Base-by-base conservation (phyloP, 2,797 vertebrate genomes). In the Nannoperca australis region DNA sequence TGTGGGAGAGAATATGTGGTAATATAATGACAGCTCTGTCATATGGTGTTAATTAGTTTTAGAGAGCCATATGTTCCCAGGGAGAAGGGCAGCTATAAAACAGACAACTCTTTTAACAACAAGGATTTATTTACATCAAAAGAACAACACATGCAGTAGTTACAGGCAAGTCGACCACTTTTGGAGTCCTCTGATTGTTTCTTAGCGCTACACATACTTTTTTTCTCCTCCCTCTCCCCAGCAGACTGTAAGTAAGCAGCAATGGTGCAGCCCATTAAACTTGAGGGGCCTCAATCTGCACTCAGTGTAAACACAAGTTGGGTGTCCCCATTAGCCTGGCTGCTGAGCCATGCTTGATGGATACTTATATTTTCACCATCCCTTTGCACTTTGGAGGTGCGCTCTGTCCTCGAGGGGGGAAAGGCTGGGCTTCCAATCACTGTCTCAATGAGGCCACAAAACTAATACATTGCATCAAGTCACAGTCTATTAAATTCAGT, bases 271-370 rank as follows among this genome's bases (percentile, higher is more conserved):
- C 49, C 83, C 77, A 88, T 93, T 93, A 88, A 91, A 90, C 73
- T 55, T 64, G 74, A 89, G 68, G 83, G 76, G 49, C 38, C 72
- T 51, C 82, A 70, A 65, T 88, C 84, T 89, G 76, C 82, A 54
- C 65, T 72, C 68, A 81, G 75, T 76, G 82, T 88, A 92, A 92
- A 92, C 89, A 91, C 85, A 88, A 85, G 78, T 82, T 90, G 79
- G 74, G 61, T 85, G 78, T 62, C 81, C 59, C 81, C 76, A 87
- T 92, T 92, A 92, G 75, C 82, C 67, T 67, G 78, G 66, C 83
- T 70, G 70, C 65, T 58, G 82, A 84, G 81, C 79, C 74, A 44
- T 69, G 79, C 55, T 76, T 80, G 81, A 89, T 90, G 76, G 87
- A 89, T 88, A 77, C 85, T 77, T 66, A 91, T 84, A 76, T 66